These are phyloP conservation scores for human DNA, from an alignment of 2,113 vertebrate genomes.

Conservation along the genomic window GRCh38 chr2:62478501-62479000, in stretches of 20 bases:
- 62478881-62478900: background rate
- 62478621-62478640: background rate
- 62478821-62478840: conserved; percentile 27
- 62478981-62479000: too few species aligned
- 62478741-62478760: background rate
- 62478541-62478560: background rate
- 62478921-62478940: background rate
- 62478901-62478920: background rate
- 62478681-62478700: background rate
- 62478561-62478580: background rate
- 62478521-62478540: background rate
- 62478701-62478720: background rate
- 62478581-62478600: background rate
- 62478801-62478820: conserved; percentile 14
- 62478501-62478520: background rate
- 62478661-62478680: background rate
- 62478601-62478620: background rate
- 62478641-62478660: background rate
- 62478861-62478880: background rate
- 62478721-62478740: background rate
- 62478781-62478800: background rate
- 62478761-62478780: background rate
- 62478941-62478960: too few species aligned
- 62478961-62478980: too few species aligned
- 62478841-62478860: background rate